Evolutionary conservation across 2,888 invertebrate species (phyloP).

Genomic region (Nesidiocoris tenuis): DNA sequence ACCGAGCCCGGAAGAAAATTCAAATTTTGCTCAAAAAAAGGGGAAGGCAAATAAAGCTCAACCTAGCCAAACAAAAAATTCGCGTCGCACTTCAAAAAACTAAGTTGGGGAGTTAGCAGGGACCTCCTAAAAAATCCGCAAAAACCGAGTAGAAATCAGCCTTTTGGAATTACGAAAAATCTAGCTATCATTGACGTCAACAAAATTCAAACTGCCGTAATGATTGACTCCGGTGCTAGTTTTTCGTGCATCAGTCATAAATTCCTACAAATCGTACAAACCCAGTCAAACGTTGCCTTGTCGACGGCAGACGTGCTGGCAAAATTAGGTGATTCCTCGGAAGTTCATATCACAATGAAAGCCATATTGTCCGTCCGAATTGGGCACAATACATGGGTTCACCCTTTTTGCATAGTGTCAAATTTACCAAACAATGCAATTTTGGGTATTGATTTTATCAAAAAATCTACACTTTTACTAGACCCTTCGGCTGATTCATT

Average conservation of each 20-base stretch:
- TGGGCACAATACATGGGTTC: background rate
- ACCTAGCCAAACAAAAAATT: too few species aligned
- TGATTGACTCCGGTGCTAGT: background rate
- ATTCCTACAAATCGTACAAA: background rate
- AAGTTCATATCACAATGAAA: background rate
- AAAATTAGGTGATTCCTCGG: slow-evolving; percentile 9
- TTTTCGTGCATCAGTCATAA: too few species aligned
- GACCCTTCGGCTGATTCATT: slow-evolving; percentile 11
- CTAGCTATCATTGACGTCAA: background rate
- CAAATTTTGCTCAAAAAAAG: too few species aligned
- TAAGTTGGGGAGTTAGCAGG: too few species aligned
- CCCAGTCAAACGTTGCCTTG: background rate
- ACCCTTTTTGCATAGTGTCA: background rate
- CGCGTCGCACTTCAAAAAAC: too few species aligned
- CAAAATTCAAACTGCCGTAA: slow-evolving; percentile 12
- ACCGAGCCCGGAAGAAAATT: background rate
- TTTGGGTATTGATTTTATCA: slow-evolving; percentile 20
- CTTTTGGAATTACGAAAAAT: too few species aligned
- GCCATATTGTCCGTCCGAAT: background rate
- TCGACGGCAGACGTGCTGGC: background rate
- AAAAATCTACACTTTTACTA: background rate
- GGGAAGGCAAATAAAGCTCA: too few species aligned
- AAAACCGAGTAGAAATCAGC: too few species aligned
- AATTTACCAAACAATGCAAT: slow-evolving; percentile 7
- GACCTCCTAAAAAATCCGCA: too few species aligned